Conservation (phyloP, 2,888 invertebrate species). For the Sphaerophoria rueppellii region DNA sequence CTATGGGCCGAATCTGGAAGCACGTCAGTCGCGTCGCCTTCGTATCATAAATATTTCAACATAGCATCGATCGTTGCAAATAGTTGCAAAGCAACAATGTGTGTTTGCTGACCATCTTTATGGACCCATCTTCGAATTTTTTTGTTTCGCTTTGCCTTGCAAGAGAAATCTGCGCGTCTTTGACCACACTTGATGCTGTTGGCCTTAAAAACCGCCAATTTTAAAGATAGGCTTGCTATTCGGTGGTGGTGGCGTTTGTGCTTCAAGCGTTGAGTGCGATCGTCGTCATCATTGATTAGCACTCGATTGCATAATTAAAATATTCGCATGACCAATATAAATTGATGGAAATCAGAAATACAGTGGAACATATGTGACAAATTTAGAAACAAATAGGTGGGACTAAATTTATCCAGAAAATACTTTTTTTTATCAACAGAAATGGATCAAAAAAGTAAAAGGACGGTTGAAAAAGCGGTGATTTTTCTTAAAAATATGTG, state of each 20-base stretch:
- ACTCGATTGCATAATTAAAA: conserved; percentile 55
- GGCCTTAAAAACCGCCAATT: conserved; percentile 58
- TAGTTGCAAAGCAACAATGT: conserved; percentile 42
- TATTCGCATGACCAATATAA: conserved; percentile 14
- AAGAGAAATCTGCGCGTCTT: conserved; percentile 49
- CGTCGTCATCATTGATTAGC: conserved; percentile 51
- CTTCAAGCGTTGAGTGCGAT: not conserved
- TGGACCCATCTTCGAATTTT: conserved; percentile 15
- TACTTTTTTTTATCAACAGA: too few species aligned
- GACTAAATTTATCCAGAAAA: too few species aligned
- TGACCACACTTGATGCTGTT: conserved; percentile 53
- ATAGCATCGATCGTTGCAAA: conserved; percentile 49
- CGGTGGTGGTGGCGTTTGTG: not conserved
- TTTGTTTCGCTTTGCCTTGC: not conserved
- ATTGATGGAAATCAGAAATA: conserved; percentile 5
- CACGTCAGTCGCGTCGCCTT: not conserved
- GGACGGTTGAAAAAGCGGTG: too few species aligned
- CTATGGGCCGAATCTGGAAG: conserved; percentile 43
- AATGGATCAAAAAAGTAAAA: too few species aligned
- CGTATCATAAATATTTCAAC: not conserved
- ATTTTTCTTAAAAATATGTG: too few species aligned
- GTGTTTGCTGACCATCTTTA: conserved; percentile 38
- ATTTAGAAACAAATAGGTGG: too few species aligned
- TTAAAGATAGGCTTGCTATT: conserved; percentile 37
- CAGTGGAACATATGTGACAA: conserved; percentile 8